Conservation (phyloP, 2,113 vertebrate genomes). For the Gracilinanus agilis region DNA sequence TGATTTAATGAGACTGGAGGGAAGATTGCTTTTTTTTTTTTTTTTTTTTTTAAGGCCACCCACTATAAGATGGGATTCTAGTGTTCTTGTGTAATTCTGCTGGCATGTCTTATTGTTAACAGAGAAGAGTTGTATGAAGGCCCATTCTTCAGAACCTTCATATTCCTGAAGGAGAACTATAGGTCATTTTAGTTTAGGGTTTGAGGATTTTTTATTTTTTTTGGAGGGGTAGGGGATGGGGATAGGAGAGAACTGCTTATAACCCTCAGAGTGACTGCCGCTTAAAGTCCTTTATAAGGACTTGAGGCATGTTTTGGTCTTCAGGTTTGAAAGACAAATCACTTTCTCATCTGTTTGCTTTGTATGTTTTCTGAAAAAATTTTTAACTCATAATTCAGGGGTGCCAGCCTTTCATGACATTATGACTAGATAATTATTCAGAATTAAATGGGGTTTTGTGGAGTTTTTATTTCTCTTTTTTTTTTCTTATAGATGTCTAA, state of each 20-base stretch:
- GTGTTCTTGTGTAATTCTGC: neutral
- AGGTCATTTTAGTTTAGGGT: neutral
- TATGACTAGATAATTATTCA: accelerated
- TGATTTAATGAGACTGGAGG: neutral
- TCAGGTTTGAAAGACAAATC: neutral
- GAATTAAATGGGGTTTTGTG: neutral
- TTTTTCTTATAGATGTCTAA: neutral
- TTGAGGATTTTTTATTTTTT: neutral
- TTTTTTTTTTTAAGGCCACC: neutral
- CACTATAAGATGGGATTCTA: neutral
- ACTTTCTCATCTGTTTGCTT: neutral
- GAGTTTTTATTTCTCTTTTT: neutral
- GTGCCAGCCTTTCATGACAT: neutral
- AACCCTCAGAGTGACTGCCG: neutral
- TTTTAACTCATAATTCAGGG: neutral
- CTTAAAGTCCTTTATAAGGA: neutral
- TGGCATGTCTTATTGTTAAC: neutral
- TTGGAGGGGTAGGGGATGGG: no score
- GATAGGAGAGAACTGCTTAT: neutral
- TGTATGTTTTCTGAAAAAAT: neutral
- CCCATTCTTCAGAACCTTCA: neutral
- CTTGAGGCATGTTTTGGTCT: neutral
- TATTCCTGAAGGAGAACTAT: neutral
- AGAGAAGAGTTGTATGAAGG: neutral
- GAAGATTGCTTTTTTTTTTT: neutral